phyloP scores from a whole-genome alignment of 2,113 vertebrate species.

The Dascyllus trimaculatus region DNA sequence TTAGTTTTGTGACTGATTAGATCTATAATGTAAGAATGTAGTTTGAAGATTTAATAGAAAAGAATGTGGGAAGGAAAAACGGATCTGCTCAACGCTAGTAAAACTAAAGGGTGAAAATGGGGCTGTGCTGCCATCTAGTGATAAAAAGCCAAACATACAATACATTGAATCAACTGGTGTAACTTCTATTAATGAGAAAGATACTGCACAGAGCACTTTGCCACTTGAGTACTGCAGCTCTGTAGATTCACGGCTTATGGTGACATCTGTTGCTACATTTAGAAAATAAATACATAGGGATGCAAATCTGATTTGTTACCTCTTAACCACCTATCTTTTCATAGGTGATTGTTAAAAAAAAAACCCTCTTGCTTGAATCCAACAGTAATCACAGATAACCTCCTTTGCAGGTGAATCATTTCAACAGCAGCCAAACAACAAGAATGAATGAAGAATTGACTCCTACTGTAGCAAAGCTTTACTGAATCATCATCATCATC shows the following conservation, averaged over 20 bases:
- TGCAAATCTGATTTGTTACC: too few species aligned
- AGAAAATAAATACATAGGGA: neutral
- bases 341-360: too few species aligned
- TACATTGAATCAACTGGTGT: neutral
- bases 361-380: too few species aligned
- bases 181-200: neutral
- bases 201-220: too few species aligned
- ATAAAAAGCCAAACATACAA: neutral
- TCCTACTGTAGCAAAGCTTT: slow-evolving; percentile 68
- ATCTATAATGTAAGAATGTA: neutral
- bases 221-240: neutral
- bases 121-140: slow-evolving; percentile 63
- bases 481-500: slow-evolving; percentile 55
- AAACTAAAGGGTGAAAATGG: neutral
- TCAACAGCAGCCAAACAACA: neutral
- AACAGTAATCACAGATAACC: neutral
- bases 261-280: neutral
- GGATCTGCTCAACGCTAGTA: neutral
- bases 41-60: neutral
- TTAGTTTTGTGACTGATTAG: too few species aligned
- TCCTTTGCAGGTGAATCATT: slow-evolving; percentile 13
- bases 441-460: slow-evolving; percentile 15
- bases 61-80: neutral
- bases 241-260: neutral
- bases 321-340: too few species aligned